A percentile compares a stretch with the other conserved stretches of the same genome.
Conservation (phyloP, 2,888 invertebrate species). For the Ecdyonurus torrentis region DNA sequence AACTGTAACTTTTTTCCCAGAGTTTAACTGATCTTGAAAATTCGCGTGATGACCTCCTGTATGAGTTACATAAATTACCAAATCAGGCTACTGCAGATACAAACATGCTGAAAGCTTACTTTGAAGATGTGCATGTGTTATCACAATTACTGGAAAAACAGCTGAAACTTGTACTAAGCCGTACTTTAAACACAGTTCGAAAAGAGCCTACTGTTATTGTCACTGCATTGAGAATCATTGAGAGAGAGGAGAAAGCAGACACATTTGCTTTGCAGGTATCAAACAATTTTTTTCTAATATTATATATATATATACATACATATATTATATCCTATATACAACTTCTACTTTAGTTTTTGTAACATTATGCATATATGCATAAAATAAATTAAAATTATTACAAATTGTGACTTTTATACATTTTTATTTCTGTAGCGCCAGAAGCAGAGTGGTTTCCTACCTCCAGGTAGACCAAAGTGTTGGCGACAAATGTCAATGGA, state of each 20-base stretch:
- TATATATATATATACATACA: not conserved
- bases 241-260: slow-evolving; percentile 92
- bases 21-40: slow-evolving; percentile 90
- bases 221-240: slow-evolving; percentile 88
- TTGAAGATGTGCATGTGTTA: slow-evolving; percentile 84
- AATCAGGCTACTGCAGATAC: slow-evolving; percentile 81
- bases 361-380: not conserved
- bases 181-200: slow-evolving; percentile 84
- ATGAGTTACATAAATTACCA: slow-evolving; percentile 84
- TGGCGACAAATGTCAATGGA: slow-evolving; percentile 80
- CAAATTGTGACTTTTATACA: slow-evolving; percentile 4
- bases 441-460: slow-evolving; percentile 71
- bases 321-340: not conserved
- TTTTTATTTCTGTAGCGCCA: slow-evolving; percentile 35
- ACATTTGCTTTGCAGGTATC: slow-evolving; percentile 57
- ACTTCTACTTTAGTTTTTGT: not conserved
- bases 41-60: slow-evolving; percentile 87
- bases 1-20: slow-evolving; percentile 31
- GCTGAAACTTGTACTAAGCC: slow-evolving; percentile 69
- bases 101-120: slow-evolving; percentile 86
- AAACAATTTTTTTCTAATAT: not conserved
- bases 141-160: slow-evolving; percentile 83
- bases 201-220: slow-evolving; percentile 93
- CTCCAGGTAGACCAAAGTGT: slow-evolving; percentile 83
- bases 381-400: not conserved